These are phyloP conservation scores for Amphiprion percula DNA, from an alignment of 2,113 vertebrate genomes.

Conservation along the genomic window DNA sequence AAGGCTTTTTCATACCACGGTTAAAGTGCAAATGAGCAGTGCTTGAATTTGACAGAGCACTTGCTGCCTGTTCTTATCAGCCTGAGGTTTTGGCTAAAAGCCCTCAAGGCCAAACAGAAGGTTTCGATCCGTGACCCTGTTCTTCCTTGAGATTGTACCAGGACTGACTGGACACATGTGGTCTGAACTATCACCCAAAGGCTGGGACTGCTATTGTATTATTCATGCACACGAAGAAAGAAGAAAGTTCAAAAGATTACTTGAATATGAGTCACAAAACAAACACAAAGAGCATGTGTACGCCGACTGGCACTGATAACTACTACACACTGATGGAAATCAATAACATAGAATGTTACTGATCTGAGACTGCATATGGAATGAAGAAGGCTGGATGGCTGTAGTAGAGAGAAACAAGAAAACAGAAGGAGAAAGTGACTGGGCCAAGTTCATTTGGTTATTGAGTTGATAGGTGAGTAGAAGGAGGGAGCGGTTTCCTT, in stretches of 20 bases:
- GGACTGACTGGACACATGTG: constrained; percentile 22
- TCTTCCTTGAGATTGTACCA: constrained; percentile 19
- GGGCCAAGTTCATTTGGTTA: constrained; percentile 66
- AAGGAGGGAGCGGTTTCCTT: constrained; percentile 74
- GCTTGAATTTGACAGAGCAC: constrained; percentile 23
- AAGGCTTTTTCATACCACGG: constrained; percentile 12
- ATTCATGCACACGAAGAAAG: constrained; percentile 30
- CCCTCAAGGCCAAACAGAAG: constrained; percentile 24
- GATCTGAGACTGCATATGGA: constrained; percentile 37
- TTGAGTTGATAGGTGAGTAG: constrained; percentile 63
- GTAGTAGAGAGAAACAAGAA: constrained; percentile 10
- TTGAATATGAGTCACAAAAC: constrained; percentile 30
- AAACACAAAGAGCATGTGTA: background rate
- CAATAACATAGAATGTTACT: constrained; percentile 48
- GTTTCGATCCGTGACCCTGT: constrained; percentile 29
- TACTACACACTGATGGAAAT: constrained; percentile 16
- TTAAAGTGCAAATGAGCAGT: constrained; percentile 25
- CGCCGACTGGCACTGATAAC: background rate
- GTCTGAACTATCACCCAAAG: constrained; percentile 28
- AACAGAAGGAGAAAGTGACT: constrained; percentile 8
- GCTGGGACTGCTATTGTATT: constrained; percentile 24
- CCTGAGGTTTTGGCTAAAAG: constrained; percentile 27
- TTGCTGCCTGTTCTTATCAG: constrained; percentile 43
- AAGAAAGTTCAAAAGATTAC: constrained; percentile 20
- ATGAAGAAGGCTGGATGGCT: constrained; percentile 36